A percentile compares a stretch with the other conserved stretches of the same genome.
These are phyloP conservation scores for Rhagologus leucostigma DNA, from an alignment of 2,113 vertebrate genomes.

Conservation along the genomic window DNA sequence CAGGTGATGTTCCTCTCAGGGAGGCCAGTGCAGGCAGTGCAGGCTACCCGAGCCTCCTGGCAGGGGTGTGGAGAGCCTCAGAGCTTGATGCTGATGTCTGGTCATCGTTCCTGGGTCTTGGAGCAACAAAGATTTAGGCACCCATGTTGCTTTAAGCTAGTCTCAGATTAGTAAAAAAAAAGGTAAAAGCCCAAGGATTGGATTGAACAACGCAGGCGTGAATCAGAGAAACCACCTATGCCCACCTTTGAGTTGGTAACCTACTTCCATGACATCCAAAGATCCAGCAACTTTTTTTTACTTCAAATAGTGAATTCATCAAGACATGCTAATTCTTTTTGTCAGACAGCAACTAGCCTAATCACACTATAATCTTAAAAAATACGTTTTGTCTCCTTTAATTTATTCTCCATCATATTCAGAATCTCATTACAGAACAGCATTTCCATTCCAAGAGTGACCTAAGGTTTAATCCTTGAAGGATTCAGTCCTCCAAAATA, in stretches of 20 bases:
- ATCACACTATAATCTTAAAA: background rate
- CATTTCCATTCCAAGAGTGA: background rate
- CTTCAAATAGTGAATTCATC: background rate
- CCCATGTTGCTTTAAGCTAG: rapidly evolving
- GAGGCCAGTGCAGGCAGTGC: background rate
- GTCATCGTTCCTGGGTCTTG: background rate
- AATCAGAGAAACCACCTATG: rapidly evolving
- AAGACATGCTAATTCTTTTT: background rate
- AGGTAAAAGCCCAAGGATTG: rapidly evolving
- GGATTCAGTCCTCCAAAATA: background rate
- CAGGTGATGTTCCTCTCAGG: too few species aligned
- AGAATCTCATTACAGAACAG: background rate
- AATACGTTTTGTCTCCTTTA: background rate
- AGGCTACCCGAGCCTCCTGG: rapidly evolving
- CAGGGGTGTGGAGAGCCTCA: rapidly evolving
- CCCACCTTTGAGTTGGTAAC: background rate
- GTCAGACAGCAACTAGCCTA: background rate
- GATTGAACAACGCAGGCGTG: background rate
- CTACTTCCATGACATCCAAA: background rate
- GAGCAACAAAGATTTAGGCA: background rate
- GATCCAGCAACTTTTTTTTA: background rate
- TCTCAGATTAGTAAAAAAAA: background rate
- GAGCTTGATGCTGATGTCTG: rapidly evolving
- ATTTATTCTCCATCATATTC: background rate
- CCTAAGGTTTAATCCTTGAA: background rate